Percentiles rank a stretch among this genome's conserved stretches.
Conservation (phyloP, 2,888 invertebrate species). For the Lasioglossum figueresi region DNA sequence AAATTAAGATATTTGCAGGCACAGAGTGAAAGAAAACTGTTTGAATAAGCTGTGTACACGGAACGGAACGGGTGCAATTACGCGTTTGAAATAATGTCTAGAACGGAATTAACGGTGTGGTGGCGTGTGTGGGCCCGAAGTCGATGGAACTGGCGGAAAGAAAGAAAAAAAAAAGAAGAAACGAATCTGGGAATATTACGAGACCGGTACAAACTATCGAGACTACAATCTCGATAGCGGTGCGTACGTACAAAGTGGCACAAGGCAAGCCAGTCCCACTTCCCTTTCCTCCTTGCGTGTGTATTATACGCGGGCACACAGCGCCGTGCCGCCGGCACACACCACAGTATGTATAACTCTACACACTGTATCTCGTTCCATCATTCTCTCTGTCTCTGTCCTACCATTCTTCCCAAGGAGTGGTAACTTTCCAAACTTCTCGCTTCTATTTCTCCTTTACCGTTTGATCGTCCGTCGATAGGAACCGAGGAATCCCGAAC, state of each 20-base stretch:
- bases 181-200: constrained; percentile 51
- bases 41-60: background rate
- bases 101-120: background rate
- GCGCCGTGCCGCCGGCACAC: background rate
- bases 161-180: constrained; percentile 27
- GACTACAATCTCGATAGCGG: constrained; percentile 61
- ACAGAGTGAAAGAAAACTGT: background rate
- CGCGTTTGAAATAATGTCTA: background rate
- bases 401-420: constrained; percentile 46
- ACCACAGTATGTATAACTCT: background rate
- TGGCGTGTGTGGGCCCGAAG: constrained; percentile 6
- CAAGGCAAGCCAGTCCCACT: constrained; percentile 70
- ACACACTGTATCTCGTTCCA: constrained; percentile 47
- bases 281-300: constrained; percentile 63
- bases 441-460: constrained; percentile 28
- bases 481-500: background rate
- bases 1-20: constrained; percentile 3
- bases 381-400: constrained; percentile 35
- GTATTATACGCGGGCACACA: background rate
- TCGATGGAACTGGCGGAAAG: background rate
- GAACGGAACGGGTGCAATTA: background rate
- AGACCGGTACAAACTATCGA: constrained; percentile 49
- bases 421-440: constrained; percentile 62
- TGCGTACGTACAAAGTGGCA: constrained; percentile 65
- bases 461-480: constrained; percentile 1